phyloP scores from a whole-genome alignment of 2,888 invertebrate species.

The Palloptera scutellata region DNA sequence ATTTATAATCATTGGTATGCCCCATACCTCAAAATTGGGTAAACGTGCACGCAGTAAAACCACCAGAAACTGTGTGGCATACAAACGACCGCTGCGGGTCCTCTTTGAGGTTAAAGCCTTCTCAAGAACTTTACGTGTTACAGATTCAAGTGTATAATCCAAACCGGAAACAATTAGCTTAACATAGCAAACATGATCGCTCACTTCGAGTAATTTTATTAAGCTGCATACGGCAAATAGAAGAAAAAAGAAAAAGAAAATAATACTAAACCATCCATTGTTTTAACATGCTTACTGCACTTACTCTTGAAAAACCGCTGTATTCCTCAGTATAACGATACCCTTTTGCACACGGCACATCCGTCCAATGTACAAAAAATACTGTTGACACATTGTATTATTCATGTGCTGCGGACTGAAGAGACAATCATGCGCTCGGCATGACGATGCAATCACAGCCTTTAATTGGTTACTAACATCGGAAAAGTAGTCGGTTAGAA shows the following conservation, averaged over 20 bases:
- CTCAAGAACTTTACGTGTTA: slow-evolving; percentile 72
- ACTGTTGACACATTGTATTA: slow-evolving; percentile 91
- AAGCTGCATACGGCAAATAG: slow-evolving; percentile 68
- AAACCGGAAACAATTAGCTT: slow-evolving; percentile 92
- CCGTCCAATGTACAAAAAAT: slow-evolving; percentile 92
- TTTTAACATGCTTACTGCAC: slow-evolving; percentile 42
- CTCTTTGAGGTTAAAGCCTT: slow-evolving; percentile 61
- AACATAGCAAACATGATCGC: slow-evolving; percentile 90
- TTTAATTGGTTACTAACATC: slow-evolving; percentile 81
- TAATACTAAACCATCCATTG: slow-evolving; percentile 12
- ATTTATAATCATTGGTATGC: slow-evolving; percentile 81
- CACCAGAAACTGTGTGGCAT: slow-evolving; percentile 90
- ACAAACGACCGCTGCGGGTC: slow-evolving; percentile 73
- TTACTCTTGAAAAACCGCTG: slow-evolving; percentile 79
- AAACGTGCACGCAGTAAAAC: slow-evolving; percentile 80
- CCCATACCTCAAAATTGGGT: slow-evolving; percentile 84
- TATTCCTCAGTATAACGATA: slow-evolving; percentile 75
- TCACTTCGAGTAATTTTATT: slow-evolving; percentile 79
- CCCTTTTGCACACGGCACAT: slow-evolving; percentile 78
- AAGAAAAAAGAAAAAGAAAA: neutral
- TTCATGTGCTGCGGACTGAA: slow-evolving; percentile 89
- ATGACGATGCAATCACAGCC: slow-evolving; percentile 72
- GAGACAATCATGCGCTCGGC: slow-evolving; percentile 84
- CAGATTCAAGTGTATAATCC: slow-evolving; percentile 82
- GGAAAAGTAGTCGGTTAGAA: slow-evolving; percentile 79